Evolutionary conservation across 2,113 vertebrate genomes (phyloP), one percentile per base, ranked within the genome.

Genomic region (Scomber colias): DNA sequence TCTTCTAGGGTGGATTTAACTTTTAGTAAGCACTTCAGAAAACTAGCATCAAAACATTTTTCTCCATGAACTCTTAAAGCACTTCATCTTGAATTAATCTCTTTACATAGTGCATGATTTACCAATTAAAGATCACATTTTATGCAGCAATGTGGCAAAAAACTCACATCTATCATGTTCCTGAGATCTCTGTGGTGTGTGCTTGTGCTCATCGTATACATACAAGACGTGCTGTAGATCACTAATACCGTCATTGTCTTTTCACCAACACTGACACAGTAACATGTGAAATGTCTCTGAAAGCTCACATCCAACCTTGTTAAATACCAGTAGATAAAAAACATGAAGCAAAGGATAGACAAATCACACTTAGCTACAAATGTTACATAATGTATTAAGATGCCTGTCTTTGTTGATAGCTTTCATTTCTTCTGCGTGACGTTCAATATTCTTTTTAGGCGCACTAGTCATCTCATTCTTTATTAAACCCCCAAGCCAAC

Each of bases 401-500:
- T 64, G 64, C 65, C 75, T 77, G 69, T 6, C 60, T 71, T 35
- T 46, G 73, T 66, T 67, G 77, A 78, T 49, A 65, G 75, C 72
- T 74, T 89, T 86, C 14, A 71, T 87, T 77, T 81, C 54, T 48
- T 67, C 61, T 61, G 71, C 48, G 13, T 62, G 71, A 50, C 31
- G 21, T 85, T 86, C 48, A 83, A 74, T 75, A 67, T 82, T 71
- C 68, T 85, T 89, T 27, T 77, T 76, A 67, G 85, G 53, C 12
- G 9, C 75, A 63, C 62, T 48, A 60, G 30, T 87, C 59, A 16
- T 55, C 77, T 85, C 77, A 24, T 44, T 77, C 59, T 81, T 84
- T 79, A 87, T 77, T 86, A 81, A 90, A 82, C 79, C 86, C 76
- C 69, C 8, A 11, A 88, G 85, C 75, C 44, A 63, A 70, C 11